Evolutionary conservation across 2,797 vertebrate genomes (phyloP).

Genomic region (Enteromius afrohamiltoni): DNA sequence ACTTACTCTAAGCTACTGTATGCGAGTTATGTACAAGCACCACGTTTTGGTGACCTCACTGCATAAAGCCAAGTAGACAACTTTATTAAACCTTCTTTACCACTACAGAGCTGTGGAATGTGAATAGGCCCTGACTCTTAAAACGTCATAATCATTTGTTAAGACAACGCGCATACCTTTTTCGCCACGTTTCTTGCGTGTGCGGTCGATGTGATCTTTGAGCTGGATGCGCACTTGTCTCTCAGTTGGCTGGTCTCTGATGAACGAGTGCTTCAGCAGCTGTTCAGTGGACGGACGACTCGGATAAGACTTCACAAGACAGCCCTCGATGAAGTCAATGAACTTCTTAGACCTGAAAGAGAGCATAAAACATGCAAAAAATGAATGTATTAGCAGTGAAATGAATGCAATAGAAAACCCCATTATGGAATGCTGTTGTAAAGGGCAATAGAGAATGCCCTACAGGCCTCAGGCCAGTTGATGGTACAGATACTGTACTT

Average conservation of each 20-base stretch:
- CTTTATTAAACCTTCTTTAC: constrained; percentile 8
- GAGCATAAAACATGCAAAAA: background rate
- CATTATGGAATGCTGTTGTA: background rate
- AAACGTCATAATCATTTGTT: background rate
- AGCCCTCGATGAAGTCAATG: constrained; percentile 93
- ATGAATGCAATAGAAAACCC: background rate
- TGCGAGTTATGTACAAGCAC: background rate
- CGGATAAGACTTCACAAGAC: constrained; percentile 91
- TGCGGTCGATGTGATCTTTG: constrained; percentile 93
- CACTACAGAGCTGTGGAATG: background rate
- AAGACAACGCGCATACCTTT: constrained; percentile 77
- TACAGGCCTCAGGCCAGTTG: background rate
- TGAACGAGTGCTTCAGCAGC: constrained; percentile 91
- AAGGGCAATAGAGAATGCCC: background rate
- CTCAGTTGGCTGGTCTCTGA: constrained; percentile 93
- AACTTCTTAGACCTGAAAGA: constrained; percentile 91
- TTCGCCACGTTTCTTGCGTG: constrained; percentile 90
- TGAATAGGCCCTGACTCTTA: background rate
- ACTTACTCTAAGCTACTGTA: background rate
- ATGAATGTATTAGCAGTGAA: background rate
- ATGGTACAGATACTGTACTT: background rate
- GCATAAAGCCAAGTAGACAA: background rate
- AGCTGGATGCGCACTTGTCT: constrained; percentile 94
- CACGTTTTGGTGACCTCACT: constrained; percentile 11
- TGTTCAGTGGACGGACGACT: constrained; percentile 91